Evolutionary conservation across 2,113 vertebrate genomes (phyloP).

Genomic region (Leptocoma aspasia): DNA sequence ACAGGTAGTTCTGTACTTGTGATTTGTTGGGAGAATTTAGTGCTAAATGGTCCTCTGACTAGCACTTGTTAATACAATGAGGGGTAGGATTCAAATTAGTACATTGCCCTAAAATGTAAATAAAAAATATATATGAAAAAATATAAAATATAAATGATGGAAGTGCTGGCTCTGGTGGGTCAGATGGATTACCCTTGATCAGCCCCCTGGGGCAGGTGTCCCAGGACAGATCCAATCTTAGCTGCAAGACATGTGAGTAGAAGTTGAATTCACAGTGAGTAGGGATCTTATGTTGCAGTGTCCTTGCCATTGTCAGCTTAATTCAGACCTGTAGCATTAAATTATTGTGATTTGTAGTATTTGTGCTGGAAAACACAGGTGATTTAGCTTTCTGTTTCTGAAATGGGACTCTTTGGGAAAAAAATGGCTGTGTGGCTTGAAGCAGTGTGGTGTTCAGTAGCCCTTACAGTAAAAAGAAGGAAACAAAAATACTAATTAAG

Average conservation of each 20-base stretch:
- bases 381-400: neutral
- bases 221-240: neutral
- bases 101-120: neutral
- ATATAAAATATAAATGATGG: neutral
- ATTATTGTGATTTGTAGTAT: neutral
- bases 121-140: neutral
- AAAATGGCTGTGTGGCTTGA: neutral
- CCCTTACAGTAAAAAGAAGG: neutral
- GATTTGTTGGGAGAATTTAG: slow-evolving; percentile 8
- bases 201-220: neutral
- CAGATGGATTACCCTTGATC: neutral
- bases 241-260: neutral
- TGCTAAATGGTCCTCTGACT: slow-evolving; percentile 40
- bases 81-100: neutral
- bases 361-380: neutral
- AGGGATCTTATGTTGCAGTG: neutral
- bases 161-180: neutral
- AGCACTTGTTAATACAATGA: neutral
- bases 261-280: neutral
- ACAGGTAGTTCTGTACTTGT: slow-evolving; percentile 13
- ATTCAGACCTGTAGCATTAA: neutral
- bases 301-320: neutral
- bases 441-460: neutral
- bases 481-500: neutral
- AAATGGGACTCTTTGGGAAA: neutral